Conservation (phyloP, 2,888 invertebrate species). For the Rhingia rostrata region DNA sequence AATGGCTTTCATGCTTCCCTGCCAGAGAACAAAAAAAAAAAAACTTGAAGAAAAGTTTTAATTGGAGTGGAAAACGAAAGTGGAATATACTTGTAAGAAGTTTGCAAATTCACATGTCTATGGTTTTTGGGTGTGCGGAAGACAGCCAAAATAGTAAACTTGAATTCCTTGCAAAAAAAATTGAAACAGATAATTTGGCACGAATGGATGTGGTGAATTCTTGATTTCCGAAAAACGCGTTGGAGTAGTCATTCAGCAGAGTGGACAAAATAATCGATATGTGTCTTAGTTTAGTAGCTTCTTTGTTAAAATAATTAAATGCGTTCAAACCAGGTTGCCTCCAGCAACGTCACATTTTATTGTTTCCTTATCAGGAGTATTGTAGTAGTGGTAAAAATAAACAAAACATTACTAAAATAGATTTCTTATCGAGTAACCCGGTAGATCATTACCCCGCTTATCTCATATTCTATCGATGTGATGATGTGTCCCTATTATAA, state of each 20-base stretch:
- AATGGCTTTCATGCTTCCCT: slow-evolving; percentile 16
- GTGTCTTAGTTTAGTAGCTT: no score
- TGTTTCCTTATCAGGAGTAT: no score
- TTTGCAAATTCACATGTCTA: slow-evolving; percentile 40
- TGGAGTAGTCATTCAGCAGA: not conserved
- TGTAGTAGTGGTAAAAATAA: no score
- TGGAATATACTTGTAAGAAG: slow-evolving; percentile 35
- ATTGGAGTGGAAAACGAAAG: slow-evolving; percentile 71
- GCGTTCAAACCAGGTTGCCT: no score
- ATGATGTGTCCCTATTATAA: no score
- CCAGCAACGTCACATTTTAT: no score
- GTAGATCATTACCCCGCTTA: no score
- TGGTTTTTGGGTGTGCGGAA: slow-evolving; percentile 7
- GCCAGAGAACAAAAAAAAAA: not conserved
- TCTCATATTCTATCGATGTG: no score
- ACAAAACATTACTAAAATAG: no score
- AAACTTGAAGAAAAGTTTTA: slow-evolving; percentile 59
- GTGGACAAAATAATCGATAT: not conserved
- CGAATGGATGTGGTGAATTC: slow-evolving; percentile 45
- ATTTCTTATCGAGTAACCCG: no score
- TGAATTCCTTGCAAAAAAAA: slow-evolving; percentile 32
- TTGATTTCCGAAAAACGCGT: slow-evolving; percentile 71
- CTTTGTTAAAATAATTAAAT: no score
- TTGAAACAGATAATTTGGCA: slow-evolving; percentile 59
- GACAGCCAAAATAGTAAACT: slow-evolving; percentile 10